These are phyloP conservation scores for Alentia gelatinosa DNA, from an alignment of 2,888 invertebrate genomes.

Conservation along the genomic window DNA sequence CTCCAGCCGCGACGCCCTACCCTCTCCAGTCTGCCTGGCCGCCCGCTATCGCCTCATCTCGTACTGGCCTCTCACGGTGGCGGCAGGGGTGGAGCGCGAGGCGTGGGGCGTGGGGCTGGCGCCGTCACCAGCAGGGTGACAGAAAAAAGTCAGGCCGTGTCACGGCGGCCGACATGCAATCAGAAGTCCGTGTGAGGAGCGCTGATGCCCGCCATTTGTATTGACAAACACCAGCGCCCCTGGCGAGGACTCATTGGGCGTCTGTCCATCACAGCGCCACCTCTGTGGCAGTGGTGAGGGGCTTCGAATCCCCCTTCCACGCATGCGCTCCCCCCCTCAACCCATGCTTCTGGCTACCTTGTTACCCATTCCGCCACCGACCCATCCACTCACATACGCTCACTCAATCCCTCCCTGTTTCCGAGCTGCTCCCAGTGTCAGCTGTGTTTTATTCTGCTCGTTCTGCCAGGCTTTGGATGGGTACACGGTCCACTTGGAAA, in stretches of 20 bases:
- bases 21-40: background rate
- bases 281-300: background rate
- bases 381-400: too few species aligned
- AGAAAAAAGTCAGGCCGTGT: constrained; percentile 33
- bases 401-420: too few species aligned
- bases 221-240: constrained; percentile 33
- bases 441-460: too few species aligned
- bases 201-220: constrained; percentile 14
- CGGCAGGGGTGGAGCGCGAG: background rate
- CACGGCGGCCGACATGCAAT: constrained; percentile 29
- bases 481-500: too few species aligned
- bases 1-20: background rate
- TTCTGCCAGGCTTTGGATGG: too few species aligned
- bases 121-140: background rate
- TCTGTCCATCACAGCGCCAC: constrained; percentile 39
- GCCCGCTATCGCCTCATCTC: background rate
- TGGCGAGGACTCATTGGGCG: background rate
- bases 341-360: too few species aligned
- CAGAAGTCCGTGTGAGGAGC: background rate
- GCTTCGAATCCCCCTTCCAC: background rate
- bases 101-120: background rate
- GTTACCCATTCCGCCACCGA: too few species aligned
- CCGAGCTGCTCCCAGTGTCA: too few species aligned
- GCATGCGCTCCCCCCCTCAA: too few species aligned
- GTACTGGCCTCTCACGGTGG: background rate